These are phyloP conservation scores for Bufotes viridis DNA, from an alignment of 2,797 vertebrate genomes.

Conservation along the genomic window DNA sequence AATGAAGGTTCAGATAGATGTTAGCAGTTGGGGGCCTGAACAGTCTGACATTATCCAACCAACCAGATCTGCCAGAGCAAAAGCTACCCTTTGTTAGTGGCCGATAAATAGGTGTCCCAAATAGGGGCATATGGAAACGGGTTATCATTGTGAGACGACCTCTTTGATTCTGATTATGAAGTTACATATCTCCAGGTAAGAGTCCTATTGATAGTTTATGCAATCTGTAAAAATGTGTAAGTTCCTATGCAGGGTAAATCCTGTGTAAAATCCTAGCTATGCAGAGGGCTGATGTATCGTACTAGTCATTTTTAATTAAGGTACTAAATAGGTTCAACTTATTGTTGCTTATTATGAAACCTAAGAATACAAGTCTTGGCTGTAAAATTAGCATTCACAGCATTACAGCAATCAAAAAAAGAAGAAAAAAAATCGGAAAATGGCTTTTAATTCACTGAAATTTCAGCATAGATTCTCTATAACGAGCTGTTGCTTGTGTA, in stretches of 20 bases:
- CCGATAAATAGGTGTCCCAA: too few species aligned
- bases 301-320: conserved; percentile 17
- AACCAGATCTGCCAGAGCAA: too few species aligned
- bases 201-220: not conserved
- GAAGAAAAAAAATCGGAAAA: not conserved
- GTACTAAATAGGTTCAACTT: conserved; percentile 3
- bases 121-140: too few species aligned
- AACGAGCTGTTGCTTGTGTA: conserved; percentile 27
- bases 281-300: not conserved
- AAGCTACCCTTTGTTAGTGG: too few species aligned
- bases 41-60: too few species aligned
- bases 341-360: not conserved
- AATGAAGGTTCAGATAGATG: too few species aligned
- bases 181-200: too few species aligned
- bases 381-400: conserved; percentile 21
- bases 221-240: not conserved
- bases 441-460: conserved; percentile 19
- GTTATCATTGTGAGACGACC: too few species aligned
- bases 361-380: not conserved
- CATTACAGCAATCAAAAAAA: not conserved
- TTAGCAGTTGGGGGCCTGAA: too few species aligned
- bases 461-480: conserved; percentile 13
- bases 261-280: not conserved
- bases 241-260: not conserved
- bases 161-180: too few species aligned